Evolutionary conservation across 1,140 invertebrate species (phyloP), one percentile per base, ranked within the genome.

Genomic region (Brachionus paranguensis): DNA sequence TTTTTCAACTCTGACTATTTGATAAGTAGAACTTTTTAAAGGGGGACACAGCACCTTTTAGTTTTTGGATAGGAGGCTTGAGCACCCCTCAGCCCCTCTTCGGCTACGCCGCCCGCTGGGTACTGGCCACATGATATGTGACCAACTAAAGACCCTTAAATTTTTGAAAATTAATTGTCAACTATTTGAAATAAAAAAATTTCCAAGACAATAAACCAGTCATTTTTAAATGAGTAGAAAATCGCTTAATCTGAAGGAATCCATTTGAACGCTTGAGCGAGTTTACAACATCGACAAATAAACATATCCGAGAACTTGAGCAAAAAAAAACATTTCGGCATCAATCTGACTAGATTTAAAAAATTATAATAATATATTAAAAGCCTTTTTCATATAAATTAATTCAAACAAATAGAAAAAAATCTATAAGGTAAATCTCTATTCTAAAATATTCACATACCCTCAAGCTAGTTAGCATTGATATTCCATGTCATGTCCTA

Each of bases 401-500:
- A 10, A 43, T 72, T 41, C 37, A 45, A 72, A 72, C n/a, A 72
- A 72, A 41, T 72, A 72, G 17, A 37, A 37, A 29, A 41, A 41
- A 37, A 72, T 43, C 68, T 43, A 72, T 72, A 72, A 72, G 68
- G 68, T 72, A 72, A 41, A 72, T 20, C 27, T 60, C n/a, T 60
- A 72, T 43, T 41, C 68, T n/a, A 43, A 72, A 72, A 72, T 72
- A 43, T 43, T 43, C 37, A 45, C 33, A 72, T 12, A 72, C 41
- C 45, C 68, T 33, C 65, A 68, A 68, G 0, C 65, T 68, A 68
- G 27, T 41, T 68, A 68, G 65, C 65, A 72, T 72, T 72, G 17
- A 72, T 72, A 72, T 72, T 72, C 43, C 17, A 76, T 76, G 72
- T 76, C 72, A 76, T 76, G 72, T 76, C 72, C 72, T 76, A 76